Evolutionary conservation across 2,797 vertebrate genomes (phyloP), one percentile per base, ranked within the genome.

Genomic region (Paratrypauchen microcephalus): DNA sequence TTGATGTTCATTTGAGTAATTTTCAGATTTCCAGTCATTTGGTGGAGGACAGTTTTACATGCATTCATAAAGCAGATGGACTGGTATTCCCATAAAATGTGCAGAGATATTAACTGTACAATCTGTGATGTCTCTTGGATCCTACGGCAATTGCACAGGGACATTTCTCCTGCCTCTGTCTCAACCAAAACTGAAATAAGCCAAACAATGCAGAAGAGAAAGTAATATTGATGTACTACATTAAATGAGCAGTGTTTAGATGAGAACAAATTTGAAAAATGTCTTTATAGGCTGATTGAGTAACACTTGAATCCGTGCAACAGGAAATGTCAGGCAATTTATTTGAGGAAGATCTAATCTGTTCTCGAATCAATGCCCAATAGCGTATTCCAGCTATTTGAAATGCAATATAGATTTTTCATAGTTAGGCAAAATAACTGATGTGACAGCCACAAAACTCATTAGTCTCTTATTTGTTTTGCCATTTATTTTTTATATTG

Each of bases 31-130:
- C 19, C 57, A 69, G 58, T 63, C 68, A 36, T 48, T 83, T 19
- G 81, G 64, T 71, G 69, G 70, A 81, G 76, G 66, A 81, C 70
- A 65, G 72, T 69, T 80, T 81, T 87, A 78, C 75, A 86, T 81
- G 78, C 69, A 76, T 82, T 82, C 81, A 81, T 82, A 86, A 89
- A 91, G 80, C 89, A 91, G 87, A 91, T 88, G 89, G 89, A 89
- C 82, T 59, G 77, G 68, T 83, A 76, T 67, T 61, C 73, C 82
- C 83, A 86, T 89, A 68, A 90, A 90, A 90, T 82, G 89, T 86
- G 81, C 85, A 87, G 76, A 74, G 76, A 83, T 89, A 86, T 91
- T 88, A 89, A 87, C 79, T 79, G 80, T 85, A 83, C 86, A 89
- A 89, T 90, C 88, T 88, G 88, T 72, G 85, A 81, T 79, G 83